These are phyloP conservation scores for Diorhabda carinulata DNA, from an alignment of 1,140 invertebrate species.

Conservation along the genomic window DNA sequence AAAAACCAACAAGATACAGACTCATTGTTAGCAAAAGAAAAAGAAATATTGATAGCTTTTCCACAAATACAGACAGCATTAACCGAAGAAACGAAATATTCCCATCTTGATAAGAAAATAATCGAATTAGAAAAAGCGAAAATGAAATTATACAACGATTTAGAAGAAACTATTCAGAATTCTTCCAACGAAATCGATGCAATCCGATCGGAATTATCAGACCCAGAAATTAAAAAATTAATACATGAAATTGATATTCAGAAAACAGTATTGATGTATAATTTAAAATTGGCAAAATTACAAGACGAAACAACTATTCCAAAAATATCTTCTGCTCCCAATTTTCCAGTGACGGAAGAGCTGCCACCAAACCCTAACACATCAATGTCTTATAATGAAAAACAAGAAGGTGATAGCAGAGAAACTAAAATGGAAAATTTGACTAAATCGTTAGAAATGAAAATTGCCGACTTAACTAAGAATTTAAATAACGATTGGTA, in stretches of 20 bases:
- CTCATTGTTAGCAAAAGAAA: background rate
- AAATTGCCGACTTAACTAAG: no score
- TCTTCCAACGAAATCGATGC: constrained; percentile 7
- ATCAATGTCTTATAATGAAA: background rate
- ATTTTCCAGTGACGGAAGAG: background rate
- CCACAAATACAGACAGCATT: background rate
- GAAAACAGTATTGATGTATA: constrained; percentile 14
- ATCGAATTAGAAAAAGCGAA: constrained; percentile 12
- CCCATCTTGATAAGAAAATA: background rate
- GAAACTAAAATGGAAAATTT: no score
- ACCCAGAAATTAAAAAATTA: constrained; percentile 13
- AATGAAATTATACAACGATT: constrained; percentile 6
- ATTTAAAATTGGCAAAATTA: constrained; percentile 6
- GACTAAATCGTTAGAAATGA: no score
- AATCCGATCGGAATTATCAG: background rate
- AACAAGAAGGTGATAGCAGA: no score
- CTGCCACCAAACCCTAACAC: background rate
- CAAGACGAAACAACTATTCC: background rate
- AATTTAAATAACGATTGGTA: no score
- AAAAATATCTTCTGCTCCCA: background rate
- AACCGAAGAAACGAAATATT: background rate
- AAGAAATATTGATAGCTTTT: background rate
- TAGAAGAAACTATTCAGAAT: constrained; percentile 9
- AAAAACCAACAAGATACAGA: constrained; percentile 8
- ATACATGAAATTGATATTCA: constrained; percentile 14